Evolutionary conservation across 2,888 invertebrate genomes (phyloP), one percentile per base, ranked within the genome.

Genomic region (Acanthosoma haemorrhoidale): DNA sequence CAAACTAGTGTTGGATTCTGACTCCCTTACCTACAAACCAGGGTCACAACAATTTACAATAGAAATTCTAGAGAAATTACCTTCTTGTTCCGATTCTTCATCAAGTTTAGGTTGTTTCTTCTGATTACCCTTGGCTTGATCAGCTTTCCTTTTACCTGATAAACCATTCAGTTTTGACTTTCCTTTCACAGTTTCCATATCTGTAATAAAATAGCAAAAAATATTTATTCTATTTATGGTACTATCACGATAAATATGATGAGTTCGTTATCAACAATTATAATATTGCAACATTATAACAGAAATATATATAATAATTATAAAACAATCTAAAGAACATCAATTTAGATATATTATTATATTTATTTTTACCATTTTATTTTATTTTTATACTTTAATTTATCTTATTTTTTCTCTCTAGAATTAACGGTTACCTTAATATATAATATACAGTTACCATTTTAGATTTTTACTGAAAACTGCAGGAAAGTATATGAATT

Each of bases 301-400:
- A 6, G 6, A 36, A 36, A 36, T 36, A 13, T 9, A 36, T 6
- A 36, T 9, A 36, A 29, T 6, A 29, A 43, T 41, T 15, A 4
- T 43, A 38, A 9, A 69, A 15, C 8, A 36, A 38, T 69, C 4
- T 36, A 32, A 25, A 34, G 41, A 68, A 51, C 25, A 57, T 60
- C 16, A 32, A 59, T 32, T 69, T 15, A 75, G 77, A 79, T 6
- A n/a, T n/a, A n/a, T n/a, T n/a, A n/a, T n/a, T n/a, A n/a, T n/a
- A n/a, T n/a, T n/a, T n/a, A n/a, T n/a, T n/a, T n/a, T n/a, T n/a
- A n/a, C n/a, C n/a, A n/a, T n/a, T n/a, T n/a, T n/a, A n/a, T n/a
- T n/a, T n/a, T n/a, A n/a, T n/a, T n/a, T n/a, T n/a, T n/a, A n/a
- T n/a, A n/a, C n/a, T n/a, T n/a, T n/a, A n/a, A n/a, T n/a, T n/a